Percentiles rank a stretch among this genome's conserved stretches.
These are phyloP conservation scores for Daubentonia madagascariensis DNA, from an alignment of 2,113 vertebrate species.

Conservation along the genomic window DNA sequence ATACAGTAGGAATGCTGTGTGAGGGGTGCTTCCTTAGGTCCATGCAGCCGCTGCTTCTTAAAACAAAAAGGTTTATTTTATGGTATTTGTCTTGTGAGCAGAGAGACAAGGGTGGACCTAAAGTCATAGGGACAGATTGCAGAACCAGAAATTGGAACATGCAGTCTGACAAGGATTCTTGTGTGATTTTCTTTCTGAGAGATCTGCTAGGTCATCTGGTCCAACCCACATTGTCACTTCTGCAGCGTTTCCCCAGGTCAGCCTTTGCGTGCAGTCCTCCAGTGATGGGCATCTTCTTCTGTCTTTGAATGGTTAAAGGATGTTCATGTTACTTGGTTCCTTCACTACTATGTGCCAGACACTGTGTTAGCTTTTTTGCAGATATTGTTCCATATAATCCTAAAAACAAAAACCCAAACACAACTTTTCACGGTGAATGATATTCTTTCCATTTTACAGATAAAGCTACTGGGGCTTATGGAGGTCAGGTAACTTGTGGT, in stretches of 20 bases:
- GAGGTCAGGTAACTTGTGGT: background rate
- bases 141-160: background rate
- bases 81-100: background rate
- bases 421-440: background rate
- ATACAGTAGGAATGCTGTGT: background rate
- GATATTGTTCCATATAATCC: background rate
- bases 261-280: rapidly evolving
- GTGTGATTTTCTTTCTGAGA: background rate
- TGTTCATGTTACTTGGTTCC: background rate
- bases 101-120: background rate
- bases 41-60: background rate
- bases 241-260: background rate
- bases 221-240: rapidly evolving
- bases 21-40: background rate
- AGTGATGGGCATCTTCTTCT: background rate
- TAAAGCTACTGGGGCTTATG: background rate
- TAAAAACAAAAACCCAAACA: background rate
- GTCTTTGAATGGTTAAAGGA: background rate
- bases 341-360: background rate
- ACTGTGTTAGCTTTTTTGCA: background rate
- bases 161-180: background rate
- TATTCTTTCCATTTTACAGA: background rate
- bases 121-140: background rate
- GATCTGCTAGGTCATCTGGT: background rate
- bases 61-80: background rate